Evolutionary conservation across 2,113 vertebrate genomes (phyloP).

Genomic region (Trematocara zebra): DNA sequence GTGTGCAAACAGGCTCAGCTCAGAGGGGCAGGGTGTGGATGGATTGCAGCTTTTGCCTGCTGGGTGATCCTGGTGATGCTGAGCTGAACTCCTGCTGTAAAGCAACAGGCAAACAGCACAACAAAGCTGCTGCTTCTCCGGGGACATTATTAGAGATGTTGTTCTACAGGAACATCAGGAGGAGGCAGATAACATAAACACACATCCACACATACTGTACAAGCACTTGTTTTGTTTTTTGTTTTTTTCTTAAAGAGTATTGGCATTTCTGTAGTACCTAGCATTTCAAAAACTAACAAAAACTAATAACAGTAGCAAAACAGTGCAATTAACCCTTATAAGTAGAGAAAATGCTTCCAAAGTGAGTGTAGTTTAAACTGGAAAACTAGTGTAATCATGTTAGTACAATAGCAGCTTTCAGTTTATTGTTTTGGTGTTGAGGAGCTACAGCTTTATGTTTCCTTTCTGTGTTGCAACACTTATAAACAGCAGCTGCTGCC

Average conservation of each 20-base stretch:
- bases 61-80: background rate
- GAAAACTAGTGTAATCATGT: background rate
- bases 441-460: background rate
- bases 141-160: slow-evolving; percentile 7
- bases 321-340: background rate
- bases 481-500: background rate
- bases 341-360: background rate
- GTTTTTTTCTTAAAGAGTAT: background rate
- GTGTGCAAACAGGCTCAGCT: background rate
- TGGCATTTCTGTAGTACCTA: background rate
- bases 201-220: background rate
- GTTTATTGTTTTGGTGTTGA: background rate
- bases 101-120: slow-evolving; percentile 21
- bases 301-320: background rate
- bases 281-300: background rate
- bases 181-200: background rate
- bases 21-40: background rate
- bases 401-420: accelerated
- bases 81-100: background rate
- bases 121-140: slow-evolving; percentile 1
- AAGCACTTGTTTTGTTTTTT: background rate
- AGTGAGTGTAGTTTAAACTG: background rate
- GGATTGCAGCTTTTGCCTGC: background rate
- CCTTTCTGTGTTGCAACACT: background rate
- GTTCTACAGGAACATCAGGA: background rate